These are phyloP conservation scores for Jaculus jaculus DNA, from an alignment of 2,113 vertebrate genomes.

Conservation along the genomic window DNA sequence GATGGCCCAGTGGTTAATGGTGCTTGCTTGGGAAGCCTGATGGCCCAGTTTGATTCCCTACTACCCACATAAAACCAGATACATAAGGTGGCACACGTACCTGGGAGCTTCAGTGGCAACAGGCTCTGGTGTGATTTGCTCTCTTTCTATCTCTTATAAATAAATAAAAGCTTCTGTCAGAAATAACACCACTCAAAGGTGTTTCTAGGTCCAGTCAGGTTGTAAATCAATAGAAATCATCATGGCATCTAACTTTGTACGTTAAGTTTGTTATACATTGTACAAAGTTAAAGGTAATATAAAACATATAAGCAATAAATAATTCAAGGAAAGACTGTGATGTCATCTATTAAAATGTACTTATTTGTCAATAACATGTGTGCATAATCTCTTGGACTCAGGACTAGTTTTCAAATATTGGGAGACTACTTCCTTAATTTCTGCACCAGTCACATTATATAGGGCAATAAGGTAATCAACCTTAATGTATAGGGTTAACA, in stretches of 20 bases:
- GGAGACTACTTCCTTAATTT: neutral
- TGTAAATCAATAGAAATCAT: too few relatives aligned
- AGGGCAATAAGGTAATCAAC: neutral
- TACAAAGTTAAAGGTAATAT: neutral
- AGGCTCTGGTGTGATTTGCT: too few relatives aligned
- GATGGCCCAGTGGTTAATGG: too few relatives aligned
- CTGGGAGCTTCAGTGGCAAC: too few relatives aligned
- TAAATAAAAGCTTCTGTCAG: too few relatives aligned
- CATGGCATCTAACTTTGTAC: accelerated
- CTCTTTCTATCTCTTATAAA: too few relatives aligned
- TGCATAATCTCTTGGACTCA: neutral
- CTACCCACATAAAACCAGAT: too few relatives aligned
- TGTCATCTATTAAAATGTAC: neutral
- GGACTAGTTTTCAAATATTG: neutral
- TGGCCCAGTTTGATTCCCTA: too few relatives aligned
- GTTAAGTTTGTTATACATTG: neutral
- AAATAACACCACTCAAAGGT: too few relatives aligned
- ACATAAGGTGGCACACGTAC: too few relatives aligned
- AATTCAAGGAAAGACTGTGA: neutral
- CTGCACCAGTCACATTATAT: neutral
- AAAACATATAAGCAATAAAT: neutral
- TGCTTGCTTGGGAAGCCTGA: too few relatives aligned
- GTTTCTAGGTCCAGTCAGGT: too few relatives aligned
- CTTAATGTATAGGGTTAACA: neutral
- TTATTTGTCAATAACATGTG: neutral